phyloP scores from a whole-genome alignment of 2,113 vertebrate species.

The Chauna torquata region DNA sequence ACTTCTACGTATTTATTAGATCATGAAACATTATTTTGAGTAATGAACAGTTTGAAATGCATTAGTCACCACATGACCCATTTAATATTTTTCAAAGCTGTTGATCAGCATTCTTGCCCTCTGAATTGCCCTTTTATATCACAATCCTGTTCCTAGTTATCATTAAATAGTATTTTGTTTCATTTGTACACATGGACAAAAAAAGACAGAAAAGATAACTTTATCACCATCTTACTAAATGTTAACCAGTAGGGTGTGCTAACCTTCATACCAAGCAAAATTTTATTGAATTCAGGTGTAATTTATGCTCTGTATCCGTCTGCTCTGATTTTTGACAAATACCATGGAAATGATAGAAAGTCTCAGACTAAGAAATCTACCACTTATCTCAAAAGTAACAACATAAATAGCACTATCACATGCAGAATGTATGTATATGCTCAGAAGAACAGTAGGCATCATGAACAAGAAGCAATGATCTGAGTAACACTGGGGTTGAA shows the following conservation, averaged over 20 bases:
- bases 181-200: not conserved
- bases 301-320: not conserved
- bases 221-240: not conserved
- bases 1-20: not conserved
- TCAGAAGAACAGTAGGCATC: not conserved
- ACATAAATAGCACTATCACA: not conserved
- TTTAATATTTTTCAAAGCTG: not conserved
- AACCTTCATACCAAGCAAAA: not conserved
- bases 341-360: not conserved
- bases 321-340: not conserved
- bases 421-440: not conserved
- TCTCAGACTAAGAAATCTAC: not conserved
- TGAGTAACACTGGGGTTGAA: not conserved
- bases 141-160: not conserved
- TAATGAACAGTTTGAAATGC: not conserved
- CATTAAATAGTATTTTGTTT: not conserved
- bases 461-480: not conserved
- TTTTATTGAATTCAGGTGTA: not conserved
- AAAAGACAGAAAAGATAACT: not conserved
- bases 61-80: not conserved
- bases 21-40: not conserved
- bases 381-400: not conserved
- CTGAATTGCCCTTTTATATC: not conserved
- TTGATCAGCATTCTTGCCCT: not conserved
- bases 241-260: not conserved